Evolutionary conservation across 1,140 invertebrate species (phyloP), one percentile per base, ranked within the genome.

Genomic region (Mylabris phalerata): DNA sequence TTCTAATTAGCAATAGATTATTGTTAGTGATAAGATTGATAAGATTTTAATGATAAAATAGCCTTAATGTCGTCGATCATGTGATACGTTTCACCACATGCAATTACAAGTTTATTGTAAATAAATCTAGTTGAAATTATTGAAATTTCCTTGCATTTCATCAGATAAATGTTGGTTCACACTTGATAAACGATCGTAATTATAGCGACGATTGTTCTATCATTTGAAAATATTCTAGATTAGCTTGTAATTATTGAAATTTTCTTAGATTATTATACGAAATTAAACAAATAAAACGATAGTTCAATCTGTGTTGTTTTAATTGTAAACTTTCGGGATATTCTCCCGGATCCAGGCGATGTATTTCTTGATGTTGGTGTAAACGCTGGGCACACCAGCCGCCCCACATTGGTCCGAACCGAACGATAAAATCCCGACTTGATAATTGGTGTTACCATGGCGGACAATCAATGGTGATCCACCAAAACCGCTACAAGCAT

Each of bases 401-500:
- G 78, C 80, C 24, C 85, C 85, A 66, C 85, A 87, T 68, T 84
- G 84, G 62, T 86, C 83, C 1, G 84, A 85, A 2, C 85, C 84
- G 64, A 86, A 87, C 0, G 84, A 86, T 51, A 86, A 78, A 32
- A 86, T 85, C n/a, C 84, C 85, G 48, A 85, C 84, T 76, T 86
- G 84, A 41, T 81, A 79, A 70, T 80, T 80, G 38, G 76, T 78
- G 3, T 78, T 78, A 44, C 79, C 79, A 55, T 80, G 77, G 42
- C 75, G 75, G 0, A 84, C 66, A 39, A 87, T 67, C 2, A 88
- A 69, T 0, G 85, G 85, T 0, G 84, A 81, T 6, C 85, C 85
- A 4, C 85, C 84, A 63, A 87, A 87, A 2, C 85, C 85, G 6
- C 82, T 80, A 59, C 85, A 88, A 0, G 84, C 85, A 69, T 88